phyloP scores from a whole-genome alignment of 2,113 vertebrate species.

The Ranitomeya variabilis region DNA sequence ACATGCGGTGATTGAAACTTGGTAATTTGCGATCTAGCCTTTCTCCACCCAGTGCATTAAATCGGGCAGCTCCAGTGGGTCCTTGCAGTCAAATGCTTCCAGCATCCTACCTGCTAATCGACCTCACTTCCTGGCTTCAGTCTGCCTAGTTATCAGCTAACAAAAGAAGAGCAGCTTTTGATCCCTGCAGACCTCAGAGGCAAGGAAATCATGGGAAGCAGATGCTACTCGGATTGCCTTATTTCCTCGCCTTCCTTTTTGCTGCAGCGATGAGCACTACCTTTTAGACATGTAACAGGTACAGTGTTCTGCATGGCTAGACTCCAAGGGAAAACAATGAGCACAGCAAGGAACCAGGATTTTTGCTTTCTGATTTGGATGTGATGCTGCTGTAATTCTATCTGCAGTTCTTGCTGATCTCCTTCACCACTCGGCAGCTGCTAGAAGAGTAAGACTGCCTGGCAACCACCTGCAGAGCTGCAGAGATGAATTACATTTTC shows the following conservation, averaged over 20 bases:
- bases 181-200: conserved; percentile 65
- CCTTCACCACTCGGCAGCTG: conserved; percentile 79
- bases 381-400: conserved; percentile 82
- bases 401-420: conserved; percentile 75
- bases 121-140: conserved; percentile 75
- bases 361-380: conserved; percentile 72
- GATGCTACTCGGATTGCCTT: conserved; percentile 62
- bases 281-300: conserved; percentile 66
- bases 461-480: conserved; percentile 81
- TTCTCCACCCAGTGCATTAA: conserved; percentile 75
- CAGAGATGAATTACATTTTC: conserved; percentile 98
- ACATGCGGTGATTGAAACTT: conserved; percentile 76
- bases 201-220: conserved; percentile 65
- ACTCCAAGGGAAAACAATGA: conserved; percentile 65
- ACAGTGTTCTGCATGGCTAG: conserved; percentile 63
- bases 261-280: conserved; percentile 64
- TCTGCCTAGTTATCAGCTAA: conserved; percentile 71
- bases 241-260: conserved; percentile 38
- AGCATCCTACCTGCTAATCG: conserved; percentile 74
- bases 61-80: conserved; percentile 73
- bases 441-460: conserved; percentile 80
- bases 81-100: conserved; percentile 71
- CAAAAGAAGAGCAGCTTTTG: conserved; percentile 68
- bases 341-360: conserved; percentile 66
- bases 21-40: conserved; percentile 69